phyloP scores from a whole-genome alignment of 2,797 vertebrate species.

The Bovichtus diacanthus region DNA sequence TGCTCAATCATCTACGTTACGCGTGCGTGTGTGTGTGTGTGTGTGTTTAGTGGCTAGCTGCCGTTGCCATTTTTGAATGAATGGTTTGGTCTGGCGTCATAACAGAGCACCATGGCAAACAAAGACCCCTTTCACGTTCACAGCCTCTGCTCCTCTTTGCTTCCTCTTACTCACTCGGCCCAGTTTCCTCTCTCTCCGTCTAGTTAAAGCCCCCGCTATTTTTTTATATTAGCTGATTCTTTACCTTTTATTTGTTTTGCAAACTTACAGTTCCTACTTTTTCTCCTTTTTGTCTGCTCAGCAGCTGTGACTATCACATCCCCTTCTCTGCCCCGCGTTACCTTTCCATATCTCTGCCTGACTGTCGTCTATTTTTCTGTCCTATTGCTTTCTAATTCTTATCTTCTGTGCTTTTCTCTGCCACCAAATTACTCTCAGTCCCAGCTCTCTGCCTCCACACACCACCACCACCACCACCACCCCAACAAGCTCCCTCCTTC shows the following conservation, averaged over 20 bases:
- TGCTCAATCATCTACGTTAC: constrained; percentile 55
- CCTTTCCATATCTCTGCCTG: constrained; percentile 52
- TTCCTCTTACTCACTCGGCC: constrained; percentile 44
- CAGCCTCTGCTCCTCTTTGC: constrained; percentile 50
- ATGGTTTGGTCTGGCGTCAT: constrained; percentile 64
- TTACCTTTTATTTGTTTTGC: not conserved
- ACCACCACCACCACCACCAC: constrained; percentile 9
- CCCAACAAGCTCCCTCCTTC: constrained; percentile 56
- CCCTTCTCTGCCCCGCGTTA: constrained; percentile 30
- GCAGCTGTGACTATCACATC: constrained; percentile 48
- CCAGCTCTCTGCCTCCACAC: constrained; percentile 30
- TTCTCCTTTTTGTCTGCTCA: constrained; percentile 48
- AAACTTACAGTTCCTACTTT: constrained; percentile 27
- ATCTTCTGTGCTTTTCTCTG: constrained; percentile 44
- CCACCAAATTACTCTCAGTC: constrained; percentile 41
- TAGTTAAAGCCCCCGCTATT: constrained; percentile 41
- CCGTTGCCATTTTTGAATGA: constrained; percentile 57
- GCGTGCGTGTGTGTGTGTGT: constrained; percentile 33
- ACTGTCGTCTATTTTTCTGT: constrained; percentile 56
- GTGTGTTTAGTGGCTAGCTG: constrained; percentile 25
- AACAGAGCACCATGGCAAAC: constrained; percentile 66
- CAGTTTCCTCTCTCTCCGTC: constrained; percentile 40
- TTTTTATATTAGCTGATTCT: constrained; percentile 42
- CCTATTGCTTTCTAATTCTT: constrained; percentile 56
- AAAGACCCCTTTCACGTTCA: constrained; percentile 74